A percentile compares a stretch with the other conserved stretches of the same genome.
Evolutionary conservation across 2,797 vertebrate species (phyloP).

Genomic region (Anguilla anguilla): DNA sequence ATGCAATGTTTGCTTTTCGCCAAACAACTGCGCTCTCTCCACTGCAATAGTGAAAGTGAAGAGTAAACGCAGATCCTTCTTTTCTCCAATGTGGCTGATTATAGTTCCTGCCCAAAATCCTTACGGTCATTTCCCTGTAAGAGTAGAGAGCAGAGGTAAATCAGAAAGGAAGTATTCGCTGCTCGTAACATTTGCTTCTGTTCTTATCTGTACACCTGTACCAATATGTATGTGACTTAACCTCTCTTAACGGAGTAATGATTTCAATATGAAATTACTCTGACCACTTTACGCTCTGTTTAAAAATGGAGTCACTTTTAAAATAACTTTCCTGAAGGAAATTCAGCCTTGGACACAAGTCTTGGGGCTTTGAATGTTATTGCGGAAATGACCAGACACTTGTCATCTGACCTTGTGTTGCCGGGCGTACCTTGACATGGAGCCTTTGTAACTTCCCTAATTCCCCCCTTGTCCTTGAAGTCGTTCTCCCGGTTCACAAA

Average conservation of each 20-base stretch:
- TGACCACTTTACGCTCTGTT: neutral
- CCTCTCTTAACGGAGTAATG: neutral
- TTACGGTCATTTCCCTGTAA: neutral
- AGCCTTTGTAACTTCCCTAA: neutral
- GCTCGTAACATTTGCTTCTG: neutral
- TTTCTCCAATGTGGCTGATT: neutral
- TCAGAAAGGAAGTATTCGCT: neutral
- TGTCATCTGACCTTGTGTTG: conserved; percentile 15
- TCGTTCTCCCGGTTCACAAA: conserved; percentile 35
- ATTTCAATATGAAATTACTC: neutral
- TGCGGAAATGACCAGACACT: neutral
- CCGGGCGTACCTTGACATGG: conserved; percentile 10
- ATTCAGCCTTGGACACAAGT: neutral
- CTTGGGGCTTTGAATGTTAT: conserved; percentile 13
- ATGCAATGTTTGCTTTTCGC: neutral
- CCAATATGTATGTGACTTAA: neutral
- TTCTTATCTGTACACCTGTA: neutral
- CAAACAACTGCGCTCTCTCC: neutral
- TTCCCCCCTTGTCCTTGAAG: conserved; percentile 10
- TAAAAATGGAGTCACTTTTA: neutral
- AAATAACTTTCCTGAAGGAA: neutral
- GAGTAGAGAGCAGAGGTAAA: neutral
- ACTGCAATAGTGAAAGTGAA: neutral
- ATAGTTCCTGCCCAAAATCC: neutral
- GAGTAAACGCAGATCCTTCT: neutral